Base-by-base conservation (phyloP, 1,140 invertebrate species). In the Drosophila varians region DNA sequence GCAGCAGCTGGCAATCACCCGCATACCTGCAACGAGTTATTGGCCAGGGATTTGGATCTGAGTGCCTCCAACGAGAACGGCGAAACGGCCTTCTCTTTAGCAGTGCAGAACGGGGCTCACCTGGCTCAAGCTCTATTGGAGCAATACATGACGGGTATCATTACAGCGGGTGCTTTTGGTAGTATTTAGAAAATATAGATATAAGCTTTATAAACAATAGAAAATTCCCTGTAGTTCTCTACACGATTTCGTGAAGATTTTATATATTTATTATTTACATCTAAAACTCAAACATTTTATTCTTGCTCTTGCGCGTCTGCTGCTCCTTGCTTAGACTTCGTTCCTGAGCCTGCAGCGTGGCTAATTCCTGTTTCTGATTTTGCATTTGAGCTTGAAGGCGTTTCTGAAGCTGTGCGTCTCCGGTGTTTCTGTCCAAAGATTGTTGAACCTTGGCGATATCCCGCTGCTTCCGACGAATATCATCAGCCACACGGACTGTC, bases 1-100 rank as follows among this genome's bases (percentile, higher is more conserved):
- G 96, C 97, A 31, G 96, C 96, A 8, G 94, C 94, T 87, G 96
- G 95, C 34, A 96, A 98, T 92, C 96, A 97, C 92, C 94, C 96
- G 1, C 95, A 96, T 88, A 96, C 96, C 51, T 96, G 96, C 75
- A 95, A 96, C 83, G 96, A 97, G 89, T 92, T 98, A 28, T 92
- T 98, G 25, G 91, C 91, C 4, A 92, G 94, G 23, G 93, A 94
- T 86, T 95, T 96, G 23, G 95, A 98, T 91, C 90, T 98, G 21
- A 96, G 95, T 9, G 91, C 95, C 26, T 93, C 93, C 45, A 98
- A 98, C 92, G 93, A 95, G 79, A 93, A 95, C 91, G 94, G 95
- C 75, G 94, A 97, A 78, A 96, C 95, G 74, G 96, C 97, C 36
- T 96, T 96, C 90, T 94, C 94, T 53, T 93, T 97, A 64, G 96